These are phyloP conservation scores for Temnothorax nylanderi DNA, from an alignment of 1,140 invertebrate species.

Conservation along the genomic window DNA sequence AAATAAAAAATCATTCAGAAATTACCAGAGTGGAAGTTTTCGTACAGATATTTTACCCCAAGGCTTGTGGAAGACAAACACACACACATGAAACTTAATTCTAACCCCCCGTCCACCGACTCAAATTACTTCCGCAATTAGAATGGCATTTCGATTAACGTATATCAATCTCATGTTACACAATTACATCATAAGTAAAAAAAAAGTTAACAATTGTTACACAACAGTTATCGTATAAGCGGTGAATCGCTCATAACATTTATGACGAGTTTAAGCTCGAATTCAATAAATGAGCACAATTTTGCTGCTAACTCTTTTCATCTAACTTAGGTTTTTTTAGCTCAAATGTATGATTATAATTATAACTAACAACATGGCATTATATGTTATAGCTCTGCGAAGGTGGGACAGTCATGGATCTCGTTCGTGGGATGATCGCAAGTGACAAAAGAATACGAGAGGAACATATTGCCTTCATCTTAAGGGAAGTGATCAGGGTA, in stretches of 20 bases:
- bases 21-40: not conserved
- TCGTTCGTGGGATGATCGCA: conserved; percentile 89
- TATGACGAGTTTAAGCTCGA: not conserved
- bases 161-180: not conserved
- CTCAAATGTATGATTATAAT: not conserved
- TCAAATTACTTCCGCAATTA: conserved; percentile 80
- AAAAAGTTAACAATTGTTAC: not conserved
- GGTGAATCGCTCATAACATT: not conserved
- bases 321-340: not conserved
- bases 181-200: conserved; percentile 2
- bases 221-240: not conserved
- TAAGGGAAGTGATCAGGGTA: conserved; percentile 94
- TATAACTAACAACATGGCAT: not conserved
- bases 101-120: conserved; percentile 64
- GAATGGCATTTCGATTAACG: conserved; percentile 52
- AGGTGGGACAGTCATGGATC: conserved; percentile 92
- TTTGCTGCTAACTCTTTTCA: not conserved
- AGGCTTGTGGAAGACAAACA: not conserved
- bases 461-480: conserved; percentile 94
- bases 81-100: conserved; percentile 58
- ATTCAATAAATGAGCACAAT: not conserved
- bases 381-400: conserved; percentile 90
- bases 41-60: not conserved
- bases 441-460: conserved; percentile 92
- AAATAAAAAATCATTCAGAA: not conserved